Conservation (phyloP, 1,140 invertebrate genomes). For the Microplitis demolitor region DNA sequence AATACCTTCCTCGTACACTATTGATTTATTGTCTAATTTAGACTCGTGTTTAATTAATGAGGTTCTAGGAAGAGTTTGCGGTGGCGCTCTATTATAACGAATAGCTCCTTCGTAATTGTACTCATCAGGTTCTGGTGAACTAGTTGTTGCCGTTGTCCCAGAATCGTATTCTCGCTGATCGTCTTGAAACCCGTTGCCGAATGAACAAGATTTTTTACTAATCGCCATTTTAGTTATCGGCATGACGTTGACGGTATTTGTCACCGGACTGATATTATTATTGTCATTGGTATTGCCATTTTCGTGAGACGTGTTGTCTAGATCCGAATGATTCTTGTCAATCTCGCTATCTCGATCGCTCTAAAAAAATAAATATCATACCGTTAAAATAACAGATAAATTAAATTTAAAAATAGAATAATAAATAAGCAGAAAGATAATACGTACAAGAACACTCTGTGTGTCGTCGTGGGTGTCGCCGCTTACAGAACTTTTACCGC, state of each 20-base stretch:
- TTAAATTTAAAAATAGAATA: neutral
- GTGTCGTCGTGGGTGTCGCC: slow-evolving; percentile 74
- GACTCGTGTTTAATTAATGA: slow-evolving; percentile 50
- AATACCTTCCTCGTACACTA: slow-evolving; percentile 6
- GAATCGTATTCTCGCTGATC: slow-evolving; percentile 64
- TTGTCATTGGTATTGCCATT: slow-evolving; percentile 53
- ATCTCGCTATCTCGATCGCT: slow-evolving; percentile 69
- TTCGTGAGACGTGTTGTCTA: slow-evolving; percentile 60
- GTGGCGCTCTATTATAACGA: slow-evolving; percentile 71
- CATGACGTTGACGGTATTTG: slow-evolving; percentile 38
- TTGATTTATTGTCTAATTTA: slow-evolving; percentile 51
- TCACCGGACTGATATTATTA: slow-evolving; percentile 37
- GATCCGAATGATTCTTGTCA: slow-evolving; percentile 69
- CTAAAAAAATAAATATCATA: slow-evolving; percentile 56
- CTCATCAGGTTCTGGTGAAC: slow-evolving; percentile 71
- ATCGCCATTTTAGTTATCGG: slow-evolving; percentile 25
- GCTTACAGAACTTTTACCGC: slow-evolving; percentile 74
- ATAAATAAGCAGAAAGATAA: neutral
- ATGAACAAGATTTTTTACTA: slow-evolving; percentile 32
- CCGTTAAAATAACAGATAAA: neutral
- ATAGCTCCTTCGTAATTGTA: slow-evolving; percentile 88
- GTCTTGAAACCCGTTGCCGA: slow-evolving; percentile 37
- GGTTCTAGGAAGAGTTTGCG: slow-evolving; percentile 60
- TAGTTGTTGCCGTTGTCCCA: slow-evolving; percentile 65
- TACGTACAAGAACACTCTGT: slow-evolving; percentile 71